A percentile compares a stretch with the other conserved stretches of the same genome.
phyloP scores from a whole-genome alignment of 2,888 invertebrate species.

The Leptopilina myrica region DNA sequence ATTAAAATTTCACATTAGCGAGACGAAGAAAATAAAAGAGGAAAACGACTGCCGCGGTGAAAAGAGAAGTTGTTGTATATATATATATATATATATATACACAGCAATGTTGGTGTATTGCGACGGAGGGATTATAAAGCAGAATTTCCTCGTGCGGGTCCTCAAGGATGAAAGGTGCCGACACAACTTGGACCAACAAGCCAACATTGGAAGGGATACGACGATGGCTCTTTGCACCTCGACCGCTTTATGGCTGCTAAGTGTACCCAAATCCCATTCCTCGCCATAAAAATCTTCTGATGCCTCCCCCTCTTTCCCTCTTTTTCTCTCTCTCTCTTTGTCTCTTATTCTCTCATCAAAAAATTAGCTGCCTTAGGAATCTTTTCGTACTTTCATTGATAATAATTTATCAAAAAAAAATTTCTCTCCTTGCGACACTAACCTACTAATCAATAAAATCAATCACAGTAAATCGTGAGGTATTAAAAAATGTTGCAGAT shows the following conservation, averaged over 20 bases:
- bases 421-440: background rate
- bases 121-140: slow-evolving; percentile 47
- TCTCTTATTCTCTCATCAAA: background rate
- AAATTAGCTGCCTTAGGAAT: slow-evolving; percentile 42
- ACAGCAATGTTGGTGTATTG: slow-evolving; percentile 21
- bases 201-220: slow-evolving; percentile 60
- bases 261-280: slow-evolving; percentile 73
- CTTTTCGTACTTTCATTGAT: slow-evolving; percentile 24
- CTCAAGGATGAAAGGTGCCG: slow-evolving; percentile 67
- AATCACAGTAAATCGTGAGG: no score
- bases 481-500: no score
- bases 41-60: slow-evolving; percentile 47
- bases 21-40: slow-evolving; percentile 33
- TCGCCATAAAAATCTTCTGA: slow-evolving; percentile 66
- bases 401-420: slow-evolving; percentile 46
- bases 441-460: slow-evolving; percentile 10
- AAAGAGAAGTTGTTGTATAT: slow-evolving; percentile 8
- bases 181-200: slow-evolving; percentile 59
- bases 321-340: no score
- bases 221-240: slow-evolving; percentile 71
- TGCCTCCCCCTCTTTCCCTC: slow-evolving; percentile 40
- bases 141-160: slow-evolving; percentile 51
- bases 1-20: slow-evolving; percentile 34
- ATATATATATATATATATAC: background rate
- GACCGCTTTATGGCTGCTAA: slow-evolving; percentile 72